Evolutionary conservation across 2,113 vertebrate species (phyloP), one percentile per base, ranked within the genome.

Genomic region (Mus musculus): DNA sequence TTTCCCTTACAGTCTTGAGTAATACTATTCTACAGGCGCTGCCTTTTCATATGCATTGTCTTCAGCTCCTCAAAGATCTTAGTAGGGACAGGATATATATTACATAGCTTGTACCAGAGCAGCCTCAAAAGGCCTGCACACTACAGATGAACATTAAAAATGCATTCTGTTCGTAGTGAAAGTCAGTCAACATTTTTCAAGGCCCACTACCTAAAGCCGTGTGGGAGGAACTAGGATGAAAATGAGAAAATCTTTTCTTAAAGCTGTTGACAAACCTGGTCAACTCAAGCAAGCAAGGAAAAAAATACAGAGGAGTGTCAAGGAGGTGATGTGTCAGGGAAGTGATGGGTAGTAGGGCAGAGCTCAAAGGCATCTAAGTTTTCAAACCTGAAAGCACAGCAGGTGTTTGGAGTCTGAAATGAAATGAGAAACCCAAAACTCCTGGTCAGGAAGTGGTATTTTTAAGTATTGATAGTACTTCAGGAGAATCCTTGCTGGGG

Each of bases 211-310:
- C 26, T 36, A 46, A 96, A 95, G 72, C 19, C 69, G 71, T 1
- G 1, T 49, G 10, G 39, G 67, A 82, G 0, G 7, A 33, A 85
- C 65, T 0, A 80, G 33, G 33, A 22, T 85, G 20, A 84, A 90
- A 89, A 75, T 72, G 26, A 91, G 22, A 76, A 82, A 82, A 86
- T 94, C 90, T 54, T 78, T 54, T 54, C 46, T 93, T 76, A 92
- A 95, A 89, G 67, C 30, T 84, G 69, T 82, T 91, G 61, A 89
- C 16, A 93, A 95, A 52, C 59, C 67, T 85, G 28, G n/a, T 49
- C 5, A 17, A 56, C 16, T 84, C 52, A 52, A 89, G 56, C 36
- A 92, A 52, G 24, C 12, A 73, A 88, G 39, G 3, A 73, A 30
- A 88, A 22, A 22, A 17, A 54, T 6, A 28, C 30, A 56, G 63